A percentile compares a stretch with the other conserved stretches of the same genome.
These are phyloP conservation scores for Cladorhizidae sp. DNA, from an alignment of 37 sponge, comb jelly and placozoan species.

Conservation along the genomic window DNA sequence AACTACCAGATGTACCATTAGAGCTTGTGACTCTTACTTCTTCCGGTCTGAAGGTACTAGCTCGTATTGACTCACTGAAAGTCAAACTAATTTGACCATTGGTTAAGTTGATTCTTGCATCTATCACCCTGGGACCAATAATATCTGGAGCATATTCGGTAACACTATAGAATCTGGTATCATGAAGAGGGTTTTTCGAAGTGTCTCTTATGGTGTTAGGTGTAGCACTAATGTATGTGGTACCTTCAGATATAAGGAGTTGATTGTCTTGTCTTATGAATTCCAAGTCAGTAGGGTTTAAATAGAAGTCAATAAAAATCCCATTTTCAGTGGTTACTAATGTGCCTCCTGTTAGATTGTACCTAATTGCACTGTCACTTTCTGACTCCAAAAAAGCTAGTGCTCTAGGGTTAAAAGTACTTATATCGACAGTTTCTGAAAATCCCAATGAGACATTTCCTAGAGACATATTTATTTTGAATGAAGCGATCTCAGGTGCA, in stretches of 20 bases:
- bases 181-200: constrained; percentile 56
- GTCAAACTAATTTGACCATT: constrained; percentile 43
- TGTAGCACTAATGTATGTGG: constrained; percentile 58
- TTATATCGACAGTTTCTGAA: constrained; percentile 80
- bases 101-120: constrained; percentile 58
- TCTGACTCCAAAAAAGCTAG: constrained; percentile 42
- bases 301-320: constrained; percentile 63
- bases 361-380: constrained; percentile 6
- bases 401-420: constrained; percentile 60
- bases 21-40: constrained; percentile 58
- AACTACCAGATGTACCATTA: background rate
- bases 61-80: constrained; percentile 74
- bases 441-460: constrained; percentile 72
- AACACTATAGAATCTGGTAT: constrained; percentile 23
- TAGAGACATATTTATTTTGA: constrained; percentile 81
- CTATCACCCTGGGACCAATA: constrained; percentile 58
- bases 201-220: constrained; percentile 71
- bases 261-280: constrained; percentile 20
- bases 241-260: constrained; percentile 15
- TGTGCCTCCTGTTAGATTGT: constrained; percentile 75
- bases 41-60: constrained; percentile 52
- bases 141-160: constrained; percentile 38
- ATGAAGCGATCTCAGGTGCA: constrained; percentile 56
- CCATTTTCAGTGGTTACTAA: constrained; percentile 53
- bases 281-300: constrained; percentile 63